Conservation (phyloP, 2,888 invertebrate species). For the Periphyllus acericola region DNA sequence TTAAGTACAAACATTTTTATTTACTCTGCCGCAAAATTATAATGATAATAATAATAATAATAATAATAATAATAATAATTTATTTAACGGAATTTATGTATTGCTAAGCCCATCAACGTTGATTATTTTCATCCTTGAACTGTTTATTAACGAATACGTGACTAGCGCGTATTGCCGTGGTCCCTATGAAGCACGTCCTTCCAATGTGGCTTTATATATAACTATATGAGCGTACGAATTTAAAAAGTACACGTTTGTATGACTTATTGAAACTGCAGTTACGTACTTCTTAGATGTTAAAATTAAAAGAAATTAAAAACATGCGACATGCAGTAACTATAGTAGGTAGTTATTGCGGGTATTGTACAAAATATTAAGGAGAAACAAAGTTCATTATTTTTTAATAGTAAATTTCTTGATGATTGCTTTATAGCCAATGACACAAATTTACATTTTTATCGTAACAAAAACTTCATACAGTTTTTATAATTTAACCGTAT, state of each 20-base stretch:
- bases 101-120: neutral
- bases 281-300: neutral
- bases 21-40: neutral
- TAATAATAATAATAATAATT: too few relatives aligned
- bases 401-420: neutral
- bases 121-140: constrained; percentile 13
- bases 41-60: too few relatives aligned
- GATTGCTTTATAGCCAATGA: too few relatives aligned
- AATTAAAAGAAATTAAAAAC: neutral
- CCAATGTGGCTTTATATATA: neutral
- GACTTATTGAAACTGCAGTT: neutral
- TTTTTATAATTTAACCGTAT: too few relatives aligned
- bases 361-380: neutral
- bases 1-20: neutral
- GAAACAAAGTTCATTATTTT: neutral
- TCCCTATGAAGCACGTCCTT: neutral
- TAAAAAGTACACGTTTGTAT: neutral
- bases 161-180: neutral
- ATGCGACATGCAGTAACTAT: neutral
- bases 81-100: too few relatives aligned
- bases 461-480: too few relatives aligned
- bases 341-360: too few relatives aligned
- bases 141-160: neutral
- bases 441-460: too few relatives aligned
- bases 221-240: neutral